A percentile compares a stretch with the other conserved stretches of the same genome.
These are phyloP conservation scores for Magallana angulata DNA, from an alignment of 1,140 invertebrate genomes.

Conservation along the genomic window DNA sequence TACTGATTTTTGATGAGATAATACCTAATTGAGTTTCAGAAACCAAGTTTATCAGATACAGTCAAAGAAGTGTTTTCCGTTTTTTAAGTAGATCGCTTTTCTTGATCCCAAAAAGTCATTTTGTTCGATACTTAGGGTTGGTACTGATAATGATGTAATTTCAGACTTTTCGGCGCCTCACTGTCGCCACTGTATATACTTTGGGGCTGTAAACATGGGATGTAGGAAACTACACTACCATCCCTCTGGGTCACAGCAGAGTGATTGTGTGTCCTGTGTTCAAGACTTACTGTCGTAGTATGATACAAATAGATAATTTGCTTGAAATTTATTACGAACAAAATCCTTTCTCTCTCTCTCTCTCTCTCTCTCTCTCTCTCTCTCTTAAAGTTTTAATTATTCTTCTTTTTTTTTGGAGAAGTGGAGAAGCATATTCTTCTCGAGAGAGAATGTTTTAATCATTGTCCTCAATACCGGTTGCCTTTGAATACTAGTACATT, in stretches of 20 bases:
- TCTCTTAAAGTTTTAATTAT: no score
- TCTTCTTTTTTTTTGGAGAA: no score
- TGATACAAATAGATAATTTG: neutral
- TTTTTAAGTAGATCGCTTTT: constrained; percentile 21
- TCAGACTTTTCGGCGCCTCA: constrained; percentile 10
- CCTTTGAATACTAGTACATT: no score
- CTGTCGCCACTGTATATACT: neutral
- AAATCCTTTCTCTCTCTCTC: neutral
- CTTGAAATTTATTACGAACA: neutral
- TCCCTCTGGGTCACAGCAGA: neutral
- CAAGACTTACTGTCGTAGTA: no score
- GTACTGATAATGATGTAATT: constrained; percentile 32
- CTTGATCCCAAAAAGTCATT: constrained; percentile 11
- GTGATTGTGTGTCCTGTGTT: neutral
- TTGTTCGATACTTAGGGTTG: constrained; percentile 12
- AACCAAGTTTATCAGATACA: neutral
- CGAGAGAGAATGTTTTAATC: no score
- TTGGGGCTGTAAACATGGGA: constrained; percentile 12
- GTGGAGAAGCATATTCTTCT: no score
- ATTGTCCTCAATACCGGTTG: no score
- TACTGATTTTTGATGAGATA: neutral
- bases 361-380: neutral
- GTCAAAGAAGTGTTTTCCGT: constrained; percentile 15
- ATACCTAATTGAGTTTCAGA: neutral
- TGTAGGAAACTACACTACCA: neutral